Percentiles rank a stretch among this genome's conserved stretches.
These are phyloP conservation scores for silkworm (Bombyx mori) DNA, from an alignment of 1,140 invertebrate genomes.

Conservation along the genomic window ASM3026992v2 NC_085119.1:5772501-5773000, in stretches of 20 bases:
- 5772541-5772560: too few species aligned
- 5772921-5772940: slow-evolving; percentile 40
- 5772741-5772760: not conserved
- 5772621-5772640: too few species aligned
- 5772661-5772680: too few species aligned
- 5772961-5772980: not conserved
- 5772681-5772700: too few species aligned
- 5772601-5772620: too few species aligned
- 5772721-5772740: too few species aligned
- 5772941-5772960: slow-evolving; percentile 12
- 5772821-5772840: slow-evolving; percentile 63
- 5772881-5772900: slow-evolving; percentile 49
- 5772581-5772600: too few species aligned
- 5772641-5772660: too few species aligned
- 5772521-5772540: too few species aligned
- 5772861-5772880: slow-evolving; percentile 52
- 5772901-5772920: slow-evolving; percentile 58
- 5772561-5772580: too few species aligned
- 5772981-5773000: slow-evolving; percentile 4
- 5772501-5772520: too few species aligned
- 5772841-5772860: slow-evolving; percentile 54
- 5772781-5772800: not conserved
- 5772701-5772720: too few species aligned
- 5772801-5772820: slow-evolving; percentile 60
- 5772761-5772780: not conserved